A percentile compares a stretch with the other conserved stretches of the same genome.
phyloP scores from a whole-genome alignment of 2,113 vertebrate genomes.

The Rattus rattus region DNA sequence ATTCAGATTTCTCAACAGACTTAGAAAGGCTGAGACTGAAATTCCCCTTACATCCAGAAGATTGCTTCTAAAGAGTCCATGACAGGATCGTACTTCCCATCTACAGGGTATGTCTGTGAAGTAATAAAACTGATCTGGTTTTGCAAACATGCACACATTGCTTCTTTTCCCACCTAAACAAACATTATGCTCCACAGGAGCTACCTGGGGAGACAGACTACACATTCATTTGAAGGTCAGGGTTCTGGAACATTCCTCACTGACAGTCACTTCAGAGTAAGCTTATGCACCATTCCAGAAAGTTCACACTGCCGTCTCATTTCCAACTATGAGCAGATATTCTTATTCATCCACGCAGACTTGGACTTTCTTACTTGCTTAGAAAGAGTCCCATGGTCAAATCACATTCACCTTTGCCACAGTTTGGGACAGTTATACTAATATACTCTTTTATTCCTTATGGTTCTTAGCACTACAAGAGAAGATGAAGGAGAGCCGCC shows the following conservation, averaged over 20 bases:
- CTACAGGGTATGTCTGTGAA: slow-evolving; percentile 73
- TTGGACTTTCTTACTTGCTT: slow-evolving; percentile 28
- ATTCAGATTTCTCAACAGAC: slow-evolving; percentile 62
- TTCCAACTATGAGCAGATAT: neutral
- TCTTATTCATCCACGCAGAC: neutral
- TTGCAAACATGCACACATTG: slow-evolving; percentile 68
- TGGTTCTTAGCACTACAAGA: slow-evolving; percentile 19
- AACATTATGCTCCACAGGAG: slow-evolving; percentile 22
- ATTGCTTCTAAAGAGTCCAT: slow-evolving; percentile 76
- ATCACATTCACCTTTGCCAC: slow-evolving; percentile 48
- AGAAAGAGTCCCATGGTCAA: neutral
- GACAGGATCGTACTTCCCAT: slow-evolving; percentile 73
- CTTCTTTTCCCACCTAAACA: slow-evolving; percentile 47
- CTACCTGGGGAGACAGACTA: slow-evolving; percentile 28
- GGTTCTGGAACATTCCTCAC: slow-evolving; percentile 49
- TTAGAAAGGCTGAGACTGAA: slow-evolving; percentile 75
- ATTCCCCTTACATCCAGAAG: slow-evolving; percentile 74
- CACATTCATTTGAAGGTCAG: slow-evolving; percentile 49
- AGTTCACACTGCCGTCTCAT: neutral
- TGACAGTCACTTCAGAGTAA: slow-evolving; percentile 10
- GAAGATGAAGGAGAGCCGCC: slow-evolving; percentile 14
- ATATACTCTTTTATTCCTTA: neutral
- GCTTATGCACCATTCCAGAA: slow-evolving; percentile 34
- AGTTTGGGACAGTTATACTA: slow-evolving; percentile 44
- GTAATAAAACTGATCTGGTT: slow-evolving; percentile 78